Conservation (phyloP, 1,140 invertebrate genomes). For the Trachymyrmex septentrionalis region DNA sequence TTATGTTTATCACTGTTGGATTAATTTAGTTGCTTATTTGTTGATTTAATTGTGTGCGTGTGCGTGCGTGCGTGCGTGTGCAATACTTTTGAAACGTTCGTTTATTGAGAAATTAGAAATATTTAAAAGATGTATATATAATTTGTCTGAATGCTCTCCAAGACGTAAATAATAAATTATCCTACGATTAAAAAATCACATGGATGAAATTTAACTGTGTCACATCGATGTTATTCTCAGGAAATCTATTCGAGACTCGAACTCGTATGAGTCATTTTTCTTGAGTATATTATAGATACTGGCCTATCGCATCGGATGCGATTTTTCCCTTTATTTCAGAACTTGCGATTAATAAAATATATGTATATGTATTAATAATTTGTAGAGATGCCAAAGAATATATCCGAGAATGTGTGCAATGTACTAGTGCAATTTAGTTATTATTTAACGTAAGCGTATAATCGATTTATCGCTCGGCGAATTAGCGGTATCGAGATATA, state of each 20-base stretch:
- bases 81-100: neutral
- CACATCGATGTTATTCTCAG: neutral
- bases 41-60: constrained; percentile 30
- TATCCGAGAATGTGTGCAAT: constrained; percentile 73
- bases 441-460: constrained; percentile 64
- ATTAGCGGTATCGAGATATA: constrained; percentile 12
- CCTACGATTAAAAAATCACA: neutral
- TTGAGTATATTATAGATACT: neutral
- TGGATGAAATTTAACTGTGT: neutral
- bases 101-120: neutral
- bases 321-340: constrained; percentile 35
- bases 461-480: constrained; percentile 46
- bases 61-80: neutral
- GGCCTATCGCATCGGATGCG: neutral
- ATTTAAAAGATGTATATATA: neutral
- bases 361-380: constrained; percentile 40
- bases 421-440: constrained; percentile 77
- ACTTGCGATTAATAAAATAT: constrained; percentile 42
- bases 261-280: constrained; percentile 9
- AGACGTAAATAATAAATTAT: constrained; percentile 36
- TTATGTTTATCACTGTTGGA: constrained; percentile 23
- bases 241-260: constrained; percentile 13
- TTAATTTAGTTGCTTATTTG: constrained; percentile 22
- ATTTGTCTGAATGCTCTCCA: constrained; percentile 6
- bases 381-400: constrained; percentile 77